Base-by-base conservation (phyloP, 92 coral and sea anemone species). In the Pocillopora meandrina region DNA sequence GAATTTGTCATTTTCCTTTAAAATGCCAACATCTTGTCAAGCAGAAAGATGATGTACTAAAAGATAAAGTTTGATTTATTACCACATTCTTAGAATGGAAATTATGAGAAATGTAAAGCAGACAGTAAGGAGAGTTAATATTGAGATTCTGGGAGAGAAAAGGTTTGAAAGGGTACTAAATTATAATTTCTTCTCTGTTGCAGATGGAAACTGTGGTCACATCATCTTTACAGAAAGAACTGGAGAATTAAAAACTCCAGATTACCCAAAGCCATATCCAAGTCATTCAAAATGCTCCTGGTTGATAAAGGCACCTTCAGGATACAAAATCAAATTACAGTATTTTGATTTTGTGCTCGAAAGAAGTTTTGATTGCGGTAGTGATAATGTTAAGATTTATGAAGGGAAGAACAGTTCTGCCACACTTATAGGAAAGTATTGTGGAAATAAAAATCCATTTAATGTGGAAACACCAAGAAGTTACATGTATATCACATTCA, bases 161-260 rank as follows among this genome's bases (percentile, higher is more conserved):
- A 42, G 52, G 31, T 12, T 31, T 56, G 33, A 20, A 18, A 7
- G 18, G 12, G 13, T 31, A 11, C 15, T 7, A 14, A 73, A n/a
- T 11, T 10, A 15, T 59, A 8, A 23, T 74, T 52, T 49, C 12
- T 11, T 74, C 11, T 56, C 21, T 69, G 2, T 63, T 72, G 61
- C 71, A 82, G 86, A 72, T 61, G 77, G 77, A 76, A 81, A 71
- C 15, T 81, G 85, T 71, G 70, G 67, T 16, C 56, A 20, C 31
- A 35, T 14, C 26, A 17, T 6, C 18, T 86, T 91, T 13, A 61
- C 65, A 56, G 90, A 92, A 42, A 77, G 56, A n/a, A 75, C 66
- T 70, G 97, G 98, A 34, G 82, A 20, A 10, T 76, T 95, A n/a
- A 26, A 26, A 58, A 79, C 97, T n/a, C 98, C 98, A 15, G 89